Evolutionary conservation across 2,888 invertebrate genomes (phyloP), one percentile per base, ranked within the genome.

Genomic region (Stenurella melanura): DNA sequence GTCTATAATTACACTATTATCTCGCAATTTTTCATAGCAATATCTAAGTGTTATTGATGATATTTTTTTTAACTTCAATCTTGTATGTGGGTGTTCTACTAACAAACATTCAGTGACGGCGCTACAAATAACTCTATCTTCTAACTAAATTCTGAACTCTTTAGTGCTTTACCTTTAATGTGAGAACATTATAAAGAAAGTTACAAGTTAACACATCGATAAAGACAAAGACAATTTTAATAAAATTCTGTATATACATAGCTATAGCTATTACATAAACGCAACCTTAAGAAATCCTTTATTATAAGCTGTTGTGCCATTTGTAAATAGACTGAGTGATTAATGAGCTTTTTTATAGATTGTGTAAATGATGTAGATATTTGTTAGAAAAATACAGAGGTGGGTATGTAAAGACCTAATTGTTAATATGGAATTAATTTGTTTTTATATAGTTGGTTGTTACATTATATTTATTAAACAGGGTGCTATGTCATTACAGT

Each of bases 321-420:
- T 82, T 85, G 82, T 81, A 80, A 64, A 85, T 79, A 82, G 81
- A 82, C 79, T 82, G 81, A 84, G 80, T 83, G 83, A 83, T 83
- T 74, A 81, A 84, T 83, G 84, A 86, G 87, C 86, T 87, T 87
- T 79, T 82, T 86, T 86, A 85, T 84, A 86, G 83, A 80, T 60
- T 79, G 77, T 83, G 81, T 82, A 82, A 80, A 83, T 78, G 81
- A 75, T 84, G 83, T 80, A 81, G 75, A 75, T 73, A 76, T 60
- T 26, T 76, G 50, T 72, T 79, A 78, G 74, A 26, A 67, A 69
- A 58, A n/a, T 73, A 84, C 81, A 85, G 83, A 86, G 84, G 83
- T 85, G 84, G 84, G 83, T 84, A 81, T 78, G 76, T 74, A 64
- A 73, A 73, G 84, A 86, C 85, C 83, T 85, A 86, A 85, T 83